These are phyloP conservation scores for Madoqua kirkii DNA, from an alignment of 2,113 vertebrate species.

Conservation along the genomic window DNA sequence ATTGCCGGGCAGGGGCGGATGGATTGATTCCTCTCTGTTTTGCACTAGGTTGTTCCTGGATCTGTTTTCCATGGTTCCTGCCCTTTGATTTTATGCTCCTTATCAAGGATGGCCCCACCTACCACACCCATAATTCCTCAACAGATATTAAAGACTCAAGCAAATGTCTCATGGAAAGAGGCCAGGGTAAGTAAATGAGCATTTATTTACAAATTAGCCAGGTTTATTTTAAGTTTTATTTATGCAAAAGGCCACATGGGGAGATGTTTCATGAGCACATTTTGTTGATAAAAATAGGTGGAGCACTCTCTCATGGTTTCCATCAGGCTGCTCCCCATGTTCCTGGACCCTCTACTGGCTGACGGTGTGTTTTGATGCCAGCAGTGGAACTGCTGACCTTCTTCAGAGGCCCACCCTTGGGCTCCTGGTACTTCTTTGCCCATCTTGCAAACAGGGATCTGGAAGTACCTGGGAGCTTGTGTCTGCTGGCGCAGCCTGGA, in stretches of 20 bases:
- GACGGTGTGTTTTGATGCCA: background rate
- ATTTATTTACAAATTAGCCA: background rate
- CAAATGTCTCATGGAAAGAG: conserved; percentile 39
- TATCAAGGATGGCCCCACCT: conserved; percentile 35
- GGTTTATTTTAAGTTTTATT: conserved; percentile 29
- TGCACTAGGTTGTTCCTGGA: background rate
- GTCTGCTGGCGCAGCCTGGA: background rate
- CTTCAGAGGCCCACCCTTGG: background rate
- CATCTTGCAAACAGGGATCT: background rate
- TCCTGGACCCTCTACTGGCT: background rate
- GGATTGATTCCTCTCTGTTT: background rate
- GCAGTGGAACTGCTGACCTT: background rate
- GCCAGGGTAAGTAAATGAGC: background rate
- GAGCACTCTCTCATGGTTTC: background rate
- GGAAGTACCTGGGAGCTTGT: background rate
- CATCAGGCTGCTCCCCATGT: background rate
- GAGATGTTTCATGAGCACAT: background rate
- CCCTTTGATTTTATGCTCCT: conserved; percentile 56
- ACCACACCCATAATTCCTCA: background rate
- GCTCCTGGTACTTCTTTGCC: background rate
- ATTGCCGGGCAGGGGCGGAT: background rate
- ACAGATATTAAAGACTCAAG: background rate
- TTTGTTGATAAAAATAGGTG: background rate
- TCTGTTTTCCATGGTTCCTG: background rate
- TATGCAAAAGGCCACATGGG: background rate